Base-by-base conservation (phyloP, 2,113 vertebrate genomes). In the Gallinago paraguaiae region DNA sequence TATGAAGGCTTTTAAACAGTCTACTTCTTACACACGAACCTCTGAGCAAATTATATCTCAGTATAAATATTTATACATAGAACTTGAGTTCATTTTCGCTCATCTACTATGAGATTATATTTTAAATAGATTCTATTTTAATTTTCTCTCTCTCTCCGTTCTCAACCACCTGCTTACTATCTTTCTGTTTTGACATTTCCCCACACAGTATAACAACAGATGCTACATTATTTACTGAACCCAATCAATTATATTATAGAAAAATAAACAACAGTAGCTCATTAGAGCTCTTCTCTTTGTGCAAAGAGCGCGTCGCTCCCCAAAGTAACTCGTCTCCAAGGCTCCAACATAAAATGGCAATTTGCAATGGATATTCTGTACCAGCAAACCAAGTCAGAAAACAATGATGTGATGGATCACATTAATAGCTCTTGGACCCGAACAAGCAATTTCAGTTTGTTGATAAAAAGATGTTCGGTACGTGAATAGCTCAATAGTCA, bases 201-300 rank as follows among this genome's bases (percentile, higher is more conserved):
- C 97, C 98, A 96, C 98, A 98, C 98, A 98, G 93, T 99, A 98
- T 98, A 99, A 98, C 98, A 99, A 99, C 99, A 99, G 98, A 98
- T 98, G 98, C 98, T 98, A 98, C 98, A 99, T 98, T 99, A 99
- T 99, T 99, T 98, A 99, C 98, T 98, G 98, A 99, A 98, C 98
- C 98, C 98, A 99, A 99, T 98, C 98, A 99, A 99, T 99, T 99
- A 99, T 98, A 99, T 98, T 98, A 98, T 96, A 99, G 98, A 98
- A 99, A 98, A 99, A 99, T 99, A 98, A 99, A 99, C 98, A 99
- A 99, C 98, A 99, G 99, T 99, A 99, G 98, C 98, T 99, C 99
- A 99, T 99, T 99, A 99, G 97, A 98, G 98, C 97, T 98, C 98
- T 97, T 98, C 98, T 98, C 98, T 98, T 93, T 98, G 98, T 98